Percentiles rank a stretch among this genome's conserved stretches.
These are phyloP conservation scores for Perdita meconis DNA, from an alignment of 2,888 invertebrate species.

Conservation along the genomic window DNA sequence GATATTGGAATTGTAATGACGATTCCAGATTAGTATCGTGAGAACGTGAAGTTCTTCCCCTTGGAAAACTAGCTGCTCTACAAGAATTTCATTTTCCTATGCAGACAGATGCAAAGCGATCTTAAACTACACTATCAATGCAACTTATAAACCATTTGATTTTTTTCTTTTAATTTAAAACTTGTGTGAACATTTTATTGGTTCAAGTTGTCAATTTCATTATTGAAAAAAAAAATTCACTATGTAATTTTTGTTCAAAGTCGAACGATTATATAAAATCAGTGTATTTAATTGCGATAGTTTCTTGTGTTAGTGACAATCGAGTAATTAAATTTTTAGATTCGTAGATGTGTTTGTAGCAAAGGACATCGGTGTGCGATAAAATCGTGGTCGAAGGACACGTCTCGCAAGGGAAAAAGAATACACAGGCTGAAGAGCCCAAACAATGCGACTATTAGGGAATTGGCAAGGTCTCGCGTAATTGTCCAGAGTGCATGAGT, in stretches of 20 bases:
- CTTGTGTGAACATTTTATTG: too few species aligned
- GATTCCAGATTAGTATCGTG: slow-evolving; percentile 39
- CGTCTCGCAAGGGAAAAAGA: slow-evolving; percentile 40
- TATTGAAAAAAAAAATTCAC: too few species aligned
- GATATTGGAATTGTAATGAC: slow-evolving; percentile 15
- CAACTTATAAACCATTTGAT: too few species aligned
- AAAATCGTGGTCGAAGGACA: slow-evolving; percentile 53
- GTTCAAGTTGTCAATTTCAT: too few species aligned
- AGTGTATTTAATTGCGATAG: slow-evolving; percentile 3
- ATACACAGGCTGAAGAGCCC: slow-evolving; percentile 35
- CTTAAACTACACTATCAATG: background rate
- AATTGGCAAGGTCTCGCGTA: slow-evolving; percentile 24
- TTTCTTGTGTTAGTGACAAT: background rate
- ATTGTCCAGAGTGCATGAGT: slow-evolving; percentile 27
- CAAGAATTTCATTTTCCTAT: background rate
- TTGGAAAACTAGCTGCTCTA: slow-evolving; percentile 6
- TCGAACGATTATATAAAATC: too few species aligned
- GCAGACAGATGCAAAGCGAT: background rate
- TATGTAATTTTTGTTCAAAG: too few species aligned
- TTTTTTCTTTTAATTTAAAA: too few species aligned
- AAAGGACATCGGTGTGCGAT: slow-evolving; percentile 20
- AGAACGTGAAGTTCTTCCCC: slow-evolving; percentile 3
- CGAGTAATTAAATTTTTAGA: background rate
- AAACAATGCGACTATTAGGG: slow-evolving; percentile 58
- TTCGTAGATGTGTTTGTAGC: background rate